Evolutionary conservation across 2,888 invertebrate species (phyloP).

Genomic region (Lasius fuliginosus): DNA sequence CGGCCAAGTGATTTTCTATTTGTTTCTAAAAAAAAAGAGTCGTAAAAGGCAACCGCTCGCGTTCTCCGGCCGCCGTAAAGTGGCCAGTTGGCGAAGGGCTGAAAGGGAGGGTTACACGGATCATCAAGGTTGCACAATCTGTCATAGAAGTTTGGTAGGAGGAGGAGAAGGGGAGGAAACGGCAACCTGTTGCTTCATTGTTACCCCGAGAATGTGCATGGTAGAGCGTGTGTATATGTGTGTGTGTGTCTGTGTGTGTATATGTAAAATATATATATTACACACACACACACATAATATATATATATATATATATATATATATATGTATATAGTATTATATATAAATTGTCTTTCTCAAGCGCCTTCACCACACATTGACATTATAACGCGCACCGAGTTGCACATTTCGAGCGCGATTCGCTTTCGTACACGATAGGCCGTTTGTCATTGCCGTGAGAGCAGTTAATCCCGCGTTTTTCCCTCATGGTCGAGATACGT

Average conservation of each 20-base stretch:
- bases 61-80: slow-evolving; percentile 68
- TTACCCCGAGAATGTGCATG: slow-evolving; percentile 75
- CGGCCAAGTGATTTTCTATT: slow-evolving; percentile 61
- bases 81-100: slow-evolving; percentile 77
- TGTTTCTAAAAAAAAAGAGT: slow-evolving; percentile 65
- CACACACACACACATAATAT: too few relatives aligned
- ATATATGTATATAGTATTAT: background rate
- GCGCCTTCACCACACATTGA: slow-evolving; percentile 57
- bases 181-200: slow-evolving; percentile 81
- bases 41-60: slow-evolving; percentile 68
- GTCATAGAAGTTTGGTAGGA: slow-evolving; percentile 75
- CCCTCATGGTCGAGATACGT: slow-evolving; percentile 42
- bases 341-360: slow-evolving; percentile 71
- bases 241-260: slow-evolving; percentile 7
- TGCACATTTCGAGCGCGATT: slow-evolving; percentile 64
- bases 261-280: too few relatives aligned
- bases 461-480: slow-evolving; percentile 67
- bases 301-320: background rate
- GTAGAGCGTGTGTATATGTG: slow-evolving; percentile 54
- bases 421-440: slow-evolving; percentile 67
- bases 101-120: slow-evolving; percentile 77
- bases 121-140: slow-evolving; percentile 79
- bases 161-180: slow-evolving; percentile 52
- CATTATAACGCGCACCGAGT: slow-evolving; percentile 59
- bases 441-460: slow-evolving; percentile 65